Conservation (phyloP, 2,113 vertebrate genomes). For the Cololabis saira region DNA sequence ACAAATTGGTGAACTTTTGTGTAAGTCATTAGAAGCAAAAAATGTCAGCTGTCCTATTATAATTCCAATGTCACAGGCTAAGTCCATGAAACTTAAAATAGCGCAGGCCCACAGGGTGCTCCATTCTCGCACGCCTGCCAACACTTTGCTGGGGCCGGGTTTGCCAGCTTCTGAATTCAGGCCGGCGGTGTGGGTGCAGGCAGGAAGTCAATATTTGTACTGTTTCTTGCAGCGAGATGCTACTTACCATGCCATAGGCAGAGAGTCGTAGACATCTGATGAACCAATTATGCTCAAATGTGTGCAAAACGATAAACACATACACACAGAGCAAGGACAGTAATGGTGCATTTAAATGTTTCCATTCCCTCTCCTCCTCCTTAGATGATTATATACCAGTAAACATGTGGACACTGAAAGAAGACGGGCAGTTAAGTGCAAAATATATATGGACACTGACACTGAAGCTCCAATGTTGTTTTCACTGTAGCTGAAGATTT, state of each 20-base stretch:
- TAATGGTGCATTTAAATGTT: conserved; percentile 20
- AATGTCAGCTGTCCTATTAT: conserved; percentile 44
- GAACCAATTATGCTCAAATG: conserved; percentile 22
- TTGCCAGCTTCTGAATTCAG: conserved; percentile 59
- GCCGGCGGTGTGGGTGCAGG: conserved; percentile 46
- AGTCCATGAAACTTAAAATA: conserved; percentile 65
- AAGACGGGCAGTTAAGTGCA: too few species aligned
- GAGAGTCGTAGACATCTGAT: conserved; percentile 34
- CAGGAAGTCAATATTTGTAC: conserved; percentile 81
- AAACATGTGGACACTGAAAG: too few species aligned
- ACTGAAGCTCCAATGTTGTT: too few species aligned
- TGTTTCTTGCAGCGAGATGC: conserved; percentile 69
- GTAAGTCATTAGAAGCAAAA: conserved; percentile 23
- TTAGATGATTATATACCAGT: too few species aligned
- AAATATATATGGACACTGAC: too few species aligned
- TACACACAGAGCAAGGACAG: background rate
- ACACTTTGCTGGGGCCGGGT: conserved; percentile 45
- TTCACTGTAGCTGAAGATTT: too few species aligned
- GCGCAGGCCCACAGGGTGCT: conserved; percentile 39
- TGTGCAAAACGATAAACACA: conserved; percentile 24
- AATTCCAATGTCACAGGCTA: conserved; percentile 40
- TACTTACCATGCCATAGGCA: conserved; percentile 51
- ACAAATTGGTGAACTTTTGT: conserved; percentile 12
- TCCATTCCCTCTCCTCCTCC: too few species aligned
- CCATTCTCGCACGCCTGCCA: conserved; percentile 54